These are phyloP conservation scores for Tethya wilhelma DNA, from an alignment of 37 sponge, comb jelly and placozoan species.

Conservation along the genomic window DNA sequence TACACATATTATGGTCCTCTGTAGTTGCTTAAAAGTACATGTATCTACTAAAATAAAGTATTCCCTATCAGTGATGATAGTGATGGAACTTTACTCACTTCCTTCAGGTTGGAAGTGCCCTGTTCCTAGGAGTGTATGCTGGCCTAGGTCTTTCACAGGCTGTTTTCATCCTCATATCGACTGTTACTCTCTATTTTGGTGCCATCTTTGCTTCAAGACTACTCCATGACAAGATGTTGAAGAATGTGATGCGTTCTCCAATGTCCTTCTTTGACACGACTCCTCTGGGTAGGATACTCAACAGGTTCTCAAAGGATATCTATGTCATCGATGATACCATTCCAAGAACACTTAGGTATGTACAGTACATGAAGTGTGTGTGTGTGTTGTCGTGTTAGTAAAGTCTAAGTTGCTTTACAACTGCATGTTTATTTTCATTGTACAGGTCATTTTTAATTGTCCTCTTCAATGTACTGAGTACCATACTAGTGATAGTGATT, in stretches of 20 bases:
- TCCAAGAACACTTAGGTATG: slow-evolving; percentile 57
- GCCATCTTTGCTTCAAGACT: slow-evolving; percentile 67
- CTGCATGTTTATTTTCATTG: too few species aligned
- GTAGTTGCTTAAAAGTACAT: too few species aligned
- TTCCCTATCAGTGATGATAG: too few species aligned
- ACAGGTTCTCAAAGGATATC: slow-evolving; percentile 97
- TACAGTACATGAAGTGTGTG: too few species aligned
- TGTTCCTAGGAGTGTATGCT: slow-evolving; percentile 84
- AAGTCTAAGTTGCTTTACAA: too few species aligned
- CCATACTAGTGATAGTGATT: slow-evolving; percentile 75
- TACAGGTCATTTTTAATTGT: slow-evolving; percentile 64
- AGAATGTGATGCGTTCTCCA: slow-evolving; percentile 83
- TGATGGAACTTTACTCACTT: background rate
- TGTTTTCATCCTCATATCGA: slow-evolving; percentile 37
- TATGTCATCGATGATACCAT: slow-evolving; percentile 87
- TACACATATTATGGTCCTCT: too few species aligned
- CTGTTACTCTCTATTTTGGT: slow-evolving; percentile 77
- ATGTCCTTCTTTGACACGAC: slow-evolving; percentile 99
- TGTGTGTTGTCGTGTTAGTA: too few species aligned
- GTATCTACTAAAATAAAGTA: too few species aligned
- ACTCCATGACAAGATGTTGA: slow-evolving; percentile 73
- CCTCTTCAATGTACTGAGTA: slow-evolving; percentile 65
- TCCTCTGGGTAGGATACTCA: slow-evolving; percentile 92
- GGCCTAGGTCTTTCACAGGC: slow-evolving; percentile 74
- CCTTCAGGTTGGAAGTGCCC: too few species aligned